Evolutionary conservation across 2,113 vertebrate genomes (phyloP).

Genomic region (Tringa solitaria): DNA sequence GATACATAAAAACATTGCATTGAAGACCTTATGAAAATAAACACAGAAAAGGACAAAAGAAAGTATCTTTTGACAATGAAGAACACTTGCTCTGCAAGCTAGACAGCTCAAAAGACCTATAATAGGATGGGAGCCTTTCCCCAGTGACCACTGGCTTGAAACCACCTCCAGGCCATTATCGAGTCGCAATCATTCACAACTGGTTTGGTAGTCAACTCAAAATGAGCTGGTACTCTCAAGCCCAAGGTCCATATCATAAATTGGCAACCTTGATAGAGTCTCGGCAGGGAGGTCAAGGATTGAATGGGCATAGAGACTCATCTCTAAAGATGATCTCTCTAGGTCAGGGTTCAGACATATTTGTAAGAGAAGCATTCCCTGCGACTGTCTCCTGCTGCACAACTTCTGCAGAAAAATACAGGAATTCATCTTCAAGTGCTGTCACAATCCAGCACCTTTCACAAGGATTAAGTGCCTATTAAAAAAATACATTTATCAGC

Average conservation of each 20-base stretch:
- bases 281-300: slow-evolving; percentile 46
- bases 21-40: neutral
- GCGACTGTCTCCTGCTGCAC: neutral
- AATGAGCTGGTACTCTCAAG: slow-evolving; percentile 13
- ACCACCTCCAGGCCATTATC: slow-evolving; percentile 41
- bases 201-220: neutral
- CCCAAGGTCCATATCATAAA: slow-evolving; percentile 49
- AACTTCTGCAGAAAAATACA: slow-evolving; percentile 41
- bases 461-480: slow-evolving; percentile 61
- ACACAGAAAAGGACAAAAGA: neutral
- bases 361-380: neutral
- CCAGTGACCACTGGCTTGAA: slow-evolving; percentile 34
- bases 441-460: slow-evolving; percentile 35
- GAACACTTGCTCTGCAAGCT: neutral
- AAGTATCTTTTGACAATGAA: neutral
- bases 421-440: slow-evolving; percentile 45
- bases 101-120: neutral
- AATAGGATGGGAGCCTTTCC: neutral
- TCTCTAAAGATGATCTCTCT: slow-evolving; percentile 40
- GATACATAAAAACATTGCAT: neutral
- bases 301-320: slow-evolving; percentile 41
- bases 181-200: slow-evolving; percentile 36
- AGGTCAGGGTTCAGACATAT: slow-evolving; percentile 54
- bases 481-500: slow-evolving; percentile 45
- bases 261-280: slow-evolving; percentile 8